A percentile compares a stretch with the other conserved stretches of the same genome.
phyloP scores from a whole-genome alignment of 1,140 invertebrate species.

The Dryas iulia region DNA sequence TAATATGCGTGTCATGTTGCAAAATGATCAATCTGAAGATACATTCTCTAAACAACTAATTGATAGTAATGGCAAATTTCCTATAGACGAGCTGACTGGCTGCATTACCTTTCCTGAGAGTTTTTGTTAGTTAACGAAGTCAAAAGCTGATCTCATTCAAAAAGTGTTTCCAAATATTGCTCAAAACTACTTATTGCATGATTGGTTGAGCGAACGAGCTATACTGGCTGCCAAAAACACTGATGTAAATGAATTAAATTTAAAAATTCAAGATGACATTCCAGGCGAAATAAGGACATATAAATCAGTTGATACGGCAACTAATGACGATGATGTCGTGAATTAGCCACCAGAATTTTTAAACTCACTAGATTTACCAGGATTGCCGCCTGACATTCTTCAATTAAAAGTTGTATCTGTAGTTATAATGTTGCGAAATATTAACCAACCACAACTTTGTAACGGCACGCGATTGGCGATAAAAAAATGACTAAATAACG shows the following conservation, averaged over 20 bases:
- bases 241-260: too few relatives aligned
- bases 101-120: slow-evolving; percentile 57
- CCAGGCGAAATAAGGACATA: too few relatives aligned
- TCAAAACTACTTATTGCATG: slow-evolving; percentile 41
- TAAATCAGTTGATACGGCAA: too few relatives aligned
- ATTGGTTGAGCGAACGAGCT: slow-evolving; percentile 29
- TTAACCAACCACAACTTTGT: slow-evolving; percentile 67
- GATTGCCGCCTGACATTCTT: slow-evolving; percentile 62
- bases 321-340: slow-evolving; percentile 36
- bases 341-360: slow-evolving; percentile 70
- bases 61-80: slow-evolving; percentile 67
- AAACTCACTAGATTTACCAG: slow-evolving; percentile 60
- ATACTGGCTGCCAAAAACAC: slow-evolving; percentile 38
- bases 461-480: slow-evolving; percentile 69
- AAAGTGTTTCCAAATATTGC: slow-evolving; percentile 58
- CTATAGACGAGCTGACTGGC: slow-evolving; percentile 43
- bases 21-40: too few relatives aligned
- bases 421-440: slow-evolving; percentile 73
- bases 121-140: slow-evolving; percentile 42
- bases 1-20: too few relatives aligned
- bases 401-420: slow-evolving; percentile 63
- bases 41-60: too few relatives aligned
- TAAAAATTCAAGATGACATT: too few relatives aligned
- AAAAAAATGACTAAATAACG: slow-evolving; percentile 43
- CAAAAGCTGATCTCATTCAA: slow-evolving; percentile 56